phyloP scores from a whole-genome alignment of 2,888 invertebrate species.

The Hypolimnas misippus region DNA sequence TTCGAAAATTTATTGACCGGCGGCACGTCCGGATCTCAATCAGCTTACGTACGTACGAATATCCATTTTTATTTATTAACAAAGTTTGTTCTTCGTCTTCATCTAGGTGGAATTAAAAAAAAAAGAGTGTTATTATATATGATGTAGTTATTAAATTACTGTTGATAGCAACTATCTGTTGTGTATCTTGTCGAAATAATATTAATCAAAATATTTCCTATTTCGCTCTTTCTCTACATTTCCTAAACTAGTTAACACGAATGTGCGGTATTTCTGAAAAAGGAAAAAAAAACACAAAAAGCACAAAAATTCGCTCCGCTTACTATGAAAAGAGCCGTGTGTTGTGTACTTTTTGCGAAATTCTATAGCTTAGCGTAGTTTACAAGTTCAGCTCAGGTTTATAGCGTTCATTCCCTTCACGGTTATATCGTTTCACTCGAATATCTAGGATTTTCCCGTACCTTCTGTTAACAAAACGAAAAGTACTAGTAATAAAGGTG shows the following conservation, averaged over 20 bases:
- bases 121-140: too few relatives aligned
- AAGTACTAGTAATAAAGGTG: conserved; percentile 3
- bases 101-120: neutral
- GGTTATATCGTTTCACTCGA: conserved; percentile 35
- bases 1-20: conserved; percentile 9
- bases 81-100: neutral
- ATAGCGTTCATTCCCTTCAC: conserved; percentile 30
- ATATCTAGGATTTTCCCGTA: conserved; percentile 33
- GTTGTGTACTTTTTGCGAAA: conserved; percentile 25
- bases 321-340: conserved; percentile 5
- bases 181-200: too few relatives aligned
- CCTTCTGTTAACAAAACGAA: conserved; percentile 9
- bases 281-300: conserved; percentile 7
- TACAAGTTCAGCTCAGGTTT: conserved; percentile 28
- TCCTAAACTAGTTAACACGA: neutral
- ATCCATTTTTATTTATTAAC: conserved; percentile 7
- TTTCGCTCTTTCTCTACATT: neutral
- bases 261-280: conserved; percentile 17
- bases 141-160: too few relatives aligned
- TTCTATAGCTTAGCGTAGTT: conserved; percentile 33
- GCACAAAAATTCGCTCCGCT: conserved; percentile 13
- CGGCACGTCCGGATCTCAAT: conserved; percentile 13
- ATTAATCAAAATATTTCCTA: too few relatives aligned
- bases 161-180: too few relatives aligned
- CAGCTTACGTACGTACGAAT: neutral